These are phyloP conservation scores for Idris sp. DNA, from an alignment of 1,140 invertebrate species.

Conservation along the genomic window DNA sequence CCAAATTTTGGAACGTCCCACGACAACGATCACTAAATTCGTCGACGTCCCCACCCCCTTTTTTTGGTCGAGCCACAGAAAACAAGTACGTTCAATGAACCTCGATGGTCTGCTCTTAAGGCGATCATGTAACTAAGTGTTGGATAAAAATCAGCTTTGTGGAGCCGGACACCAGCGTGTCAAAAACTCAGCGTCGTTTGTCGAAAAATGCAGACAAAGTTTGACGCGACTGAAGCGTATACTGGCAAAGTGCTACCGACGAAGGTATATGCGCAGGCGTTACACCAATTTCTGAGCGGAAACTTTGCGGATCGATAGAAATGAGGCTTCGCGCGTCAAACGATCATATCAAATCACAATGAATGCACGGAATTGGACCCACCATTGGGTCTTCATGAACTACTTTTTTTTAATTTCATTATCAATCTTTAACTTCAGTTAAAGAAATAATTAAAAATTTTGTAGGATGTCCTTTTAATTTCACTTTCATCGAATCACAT, in stretches of 20 bases:
- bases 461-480: too few relatives aligned
- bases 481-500: too few relatives aligned
- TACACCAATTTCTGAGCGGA: conserved; percentile 66
- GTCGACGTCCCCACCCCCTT: conserved; percentile 37
- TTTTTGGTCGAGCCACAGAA: conserved; percentile 23
- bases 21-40: conserved; percentile 36
- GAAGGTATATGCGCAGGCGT: conserved; percentile 65
- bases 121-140: conserved; percentile 26
- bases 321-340: conserved; percentile 43
- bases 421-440: too few relatives aligned
- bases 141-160: conserved; percentile 5
- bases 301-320: conserved; percentile 73
- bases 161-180: conserved; percentile 16
- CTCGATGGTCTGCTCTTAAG: conserved; percentile 17
- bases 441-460: too few relatives aligned
- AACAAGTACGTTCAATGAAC: conserved; percentile 34
- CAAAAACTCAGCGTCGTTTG: conserved; percentile 11
- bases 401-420: too few relatives aligned
- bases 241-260: conserved; percentile 40
- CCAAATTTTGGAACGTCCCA: conserved; percentile 12
- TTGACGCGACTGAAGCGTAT: conserved; percentile 38
- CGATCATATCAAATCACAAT: conserved; percentile 15
- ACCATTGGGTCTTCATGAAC: conserved; percentile 24
- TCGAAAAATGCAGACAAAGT: conserved; percentile 13
- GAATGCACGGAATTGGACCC: conserved; percentile 6